Evolutionary conservation across 2,113 vertebrate genomes (phyloP), one percentile per base, ranked within the genome.

Genomic region (Scomber scombrus): DNA sequence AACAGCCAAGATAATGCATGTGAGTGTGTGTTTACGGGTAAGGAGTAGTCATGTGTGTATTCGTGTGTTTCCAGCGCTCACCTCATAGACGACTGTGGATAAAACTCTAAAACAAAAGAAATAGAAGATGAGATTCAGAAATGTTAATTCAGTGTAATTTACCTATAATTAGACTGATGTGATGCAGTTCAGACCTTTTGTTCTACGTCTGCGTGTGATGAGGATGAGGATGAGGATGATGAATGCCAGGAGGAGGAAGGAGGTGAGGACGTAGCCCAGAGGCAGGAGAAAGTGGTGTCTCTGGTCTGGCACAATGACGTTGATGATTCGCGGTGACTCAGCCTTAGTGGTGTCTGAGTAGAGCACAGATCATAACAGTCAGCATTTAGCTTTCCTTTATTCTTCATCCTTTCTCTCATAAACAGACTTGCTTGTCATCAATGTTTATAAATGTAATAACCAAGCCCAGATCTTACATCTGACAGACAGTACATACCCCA

Each of bases 191-290:
- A 85, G 49, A 98, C 97, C 97, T 93, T 92, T 94, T 34, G 87
- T 91, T 54, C 89, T 94, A 40, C 85, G 93, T 73, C 86, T 88
- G 45, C 96, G 95, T 2, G 95, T 95, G 85, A 97, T 31, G 11
- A 98, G 94, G 45, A 96, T 70, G 18, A 96, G 95, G 0, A 96
- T 82, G 91, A 97, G 93, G 72, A 97, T 93, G 52, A 97, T 86
- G 23, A 98, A 89, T 0, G 96, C 80, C 89, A 98, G 95, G 31
- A 99, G 96, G 69, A 99, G 91, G 50, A 97, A 91, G 0, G 95
- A 95, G 1, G 96, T 97, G 95, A 99, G 93, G 90, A 98, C 83
- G 55, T 97, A 99, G 74, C 97, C 97, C 88, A 99, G 91, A 71
- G 97, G 97, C 93, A 98, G 95, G 88, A 98, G 95, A 77, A 98